Evolutionary conservation across 2,797 vertebrate genomes (phyloP).

Genomic region (Peromyscus attwateri): DNA sequence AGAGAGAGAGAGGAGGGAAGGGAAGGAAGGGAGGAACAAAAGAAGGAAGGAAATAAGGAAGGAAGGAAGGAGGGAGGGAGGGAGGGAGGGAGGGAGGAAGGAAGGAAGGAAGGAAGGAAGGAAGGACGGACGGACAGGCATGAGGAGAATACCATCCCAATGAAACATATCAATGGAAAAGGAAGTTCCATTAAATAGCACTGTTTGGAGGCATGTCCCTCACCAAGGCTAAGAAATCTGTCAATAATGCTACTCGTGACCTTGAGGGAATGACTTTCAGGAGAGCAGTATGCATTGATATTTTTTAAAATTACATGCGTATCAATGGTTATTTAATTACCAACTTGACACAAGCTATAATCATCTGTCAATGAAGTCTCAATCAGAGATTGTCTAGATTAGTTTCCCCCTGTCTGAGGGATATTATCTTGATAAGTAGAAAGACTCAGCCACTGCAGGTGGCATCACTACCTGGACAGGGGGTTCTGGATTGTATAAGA

Average conservation of each 20-base stretch:
- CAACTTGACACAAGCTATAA: not conserved
- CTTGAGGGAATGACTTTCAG: not conserved
- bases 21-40: too few species aligned
- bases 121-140: too few species aligned
- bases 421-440: not conserved
- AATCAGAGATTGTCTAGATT: not conserved
- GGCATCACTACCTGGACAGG: too few species aligned
- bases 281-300: not conserved
- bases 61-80: too few species aligned
- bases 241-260: not conserved
- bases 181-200: not conserved
- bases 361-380: not conserved
- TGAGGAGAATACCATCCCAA: too few species aligned
- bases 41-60: too few species aligned
- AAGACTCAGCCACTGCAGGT: not conserved
- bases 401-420: not conserved
- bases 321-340: not conserved
- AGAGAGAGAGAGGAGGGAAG: too few species aligned
- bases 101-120: rapidly evolving
- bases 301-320: not conserved
- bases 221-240: not conserved
- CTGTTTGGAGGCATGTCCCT: not conserved
- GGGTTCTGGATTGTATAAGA: too few species aligned
- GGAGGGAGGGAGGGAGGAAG: too few species aligned
- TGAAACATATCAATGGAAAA: too few species aligned